Percentiles rank a stretch among this genome's conserved stretches.
Evolutionary conservation across 1,140 invertebrate species (phyloP).

Genomic region (Galendromus occidentalis): DNA sequence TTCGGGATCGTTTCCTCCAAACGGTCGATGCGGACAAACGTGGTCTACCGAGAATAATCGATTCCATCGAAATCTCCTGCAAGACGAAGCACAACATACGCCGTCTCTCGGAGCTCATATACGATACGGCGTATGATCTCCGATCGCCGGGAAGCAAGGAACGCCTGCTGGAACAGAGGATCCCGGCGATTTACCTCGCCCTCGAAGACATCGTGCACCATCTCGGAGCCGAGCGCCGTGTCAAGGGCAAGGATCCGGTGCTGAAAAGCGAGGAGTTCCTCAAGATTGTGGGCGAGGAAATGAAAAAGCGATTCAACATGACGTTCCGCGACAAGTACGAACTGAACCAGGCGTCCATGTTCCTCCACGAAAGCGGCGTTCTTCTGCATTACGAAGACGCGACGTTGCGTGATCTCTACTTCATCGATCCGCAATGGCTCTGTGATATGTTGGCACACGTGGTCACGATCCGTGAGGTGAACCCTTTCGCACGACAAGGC

Average conservation of each 20-base stretch:
- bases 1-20: slow-evolving; percentile 71
- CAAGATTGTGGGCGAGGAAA: slow-evolving; percentile 40
- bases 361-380: slow-evolving; percentile 93
- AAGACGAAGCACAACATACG: slow-evolving; percentile 78
- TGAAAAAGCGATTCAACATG: slow-evolving; percentile 40
- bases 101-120: slow-evolving; percentile 72
- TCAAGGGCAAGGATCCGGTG: slow-evolving; percentile 50
- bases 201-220: slow-evolving; percentile 72
- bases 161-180: slow-evolving; percentile 70
- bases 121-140: slow-evolving; percentile 76
- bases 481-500: slow-evolving; percentile 72
- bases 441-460: slow-evolving; percentile 93
- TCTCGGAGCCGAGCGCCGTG: slow-evolving; percentile 44
- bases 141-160: slow-evolving; percentile 75
- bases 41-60: slow-evolving; percentile 74
- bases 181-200: slow-evolving; percentile 83
- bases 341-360: slow-evolving; percentile 79
- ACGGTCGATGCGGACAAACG: slow-evolving; percentile 87
- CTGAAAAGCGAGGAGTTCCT: slow-evolving; percentile 63
- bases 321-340: slow-evolving; percentile 70
- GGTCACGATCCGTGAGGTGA: slow-evolving; percentile 83
- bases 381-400: slow-evolving; percentile 95
- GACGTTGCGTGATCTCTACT: slow-evolving; percentile 77
- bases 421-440: slow-evolving; percentile 92
- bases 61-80: slow-evolving; percentile 70